Evolutionary conservation across 2,797 vertebrate species (phyloP), one percentile per base, ranked within the genome.

Genomic region (Gallinago solitaria): DNA sequence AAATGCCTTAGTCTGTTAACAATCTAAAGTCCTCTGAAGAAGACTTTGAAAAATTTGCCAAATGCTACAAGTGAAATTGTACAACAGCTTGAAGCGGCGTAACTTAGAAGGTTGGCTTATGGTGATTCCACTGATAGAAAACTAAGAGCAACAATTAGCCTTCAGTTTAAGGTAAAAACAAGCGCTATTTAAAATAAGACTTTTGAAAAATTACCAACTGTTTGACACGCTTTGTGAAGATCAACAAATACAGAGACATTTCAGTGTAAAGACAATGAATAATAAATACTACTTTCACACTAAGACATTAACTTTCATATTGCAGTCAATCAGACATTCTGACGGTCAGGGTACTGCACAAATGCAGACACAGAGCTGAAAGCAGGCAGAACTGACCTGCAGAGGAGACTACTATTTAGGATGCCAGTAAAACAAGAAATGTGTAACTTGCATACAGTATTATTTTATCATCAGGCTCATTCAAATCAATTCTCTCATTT

Each of bases 201-300:
- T 90, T 73, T 64, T 24, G 25, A 78, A 67, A 76, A 94, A 70
- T 61, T 77, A 89, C 25, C 53, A 68, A 76, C n/a, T 67, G 59
- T 79, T 93, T 82, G 41, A 83, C 50, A 67, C 20, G 45, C 33
- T 83, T 93, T 85, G 59, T 89, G 78, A 90, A 79, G 83, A 95
- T 51, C 83, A 95, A 94, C 83, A 94, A 94, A 90, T 76, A 86
- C 15, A 93, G 71, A 89, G 32, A 77, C 28, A 68, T 70, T 87
- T 53, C 70, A 53, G 35, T 30, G 56, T 35, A 81, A 88, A 91
- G 77, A 86, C 82, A 79, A 92, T 68, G 68, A 86, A 89, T 82
- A 96, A 90, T 73, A 93, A 94, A 84, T 73, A 84, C 14, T 77
- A 61, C 64, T 89, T 87, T 88, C 89, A 87, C 63, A 53, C 25